Percentiles rank a stretch among this genome's conserved stretches.
These are phyloP conservation scores for Lipophrys pholis DNA, from an alignment of 2,113 vertebrate species.

Conservation along the genomic window DNA sequence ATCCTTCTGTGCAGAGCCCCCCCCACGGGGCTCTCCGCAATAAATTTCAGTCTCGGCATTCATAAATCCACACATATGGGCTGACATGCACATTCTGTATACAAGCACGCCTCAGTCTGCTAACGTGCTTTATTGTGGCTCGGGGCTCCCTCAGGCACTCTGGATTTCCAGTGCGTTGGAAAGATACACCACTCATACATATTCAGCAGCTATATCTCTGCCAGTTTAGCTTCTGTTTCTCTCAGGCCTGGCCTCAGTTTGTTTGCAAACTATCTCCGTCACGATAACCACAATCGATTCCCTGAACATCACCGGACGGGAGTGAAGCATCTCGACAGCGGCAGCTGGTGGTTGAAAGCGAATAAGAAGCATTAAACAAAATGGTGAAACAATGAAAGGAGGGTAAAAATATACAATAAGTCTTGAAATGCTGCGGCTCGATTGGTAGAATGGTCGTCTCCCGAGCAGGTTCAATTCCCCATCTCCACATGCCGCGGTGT, in stretches of 20 bases:
- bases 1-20: background rate
- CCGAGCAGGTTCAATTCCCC: too few species aligned
- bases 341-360: too few species aligned
- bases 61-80: background rate
- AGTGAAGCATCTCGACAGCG: background rate
- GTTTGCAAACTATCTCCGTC: background rate
- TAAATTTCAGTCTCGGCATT: background rate
- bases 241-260: background rate
- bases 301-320: background rate
- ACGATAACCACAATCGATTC: background rate
- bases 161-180: background rate
- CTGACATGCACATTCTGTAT: background rate
- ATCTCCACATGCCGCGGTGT: too few species aligned
- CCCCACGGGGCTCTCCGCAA: constrained; percentile 11
- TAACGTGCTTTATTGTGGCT: constrained; percentile 12
- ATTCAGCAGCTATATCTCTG: constrained; percentile 13
- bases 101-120: background rate
- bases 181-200: constrained; percentile 17
- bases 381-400: too few species aligned
- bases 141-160: background rate
- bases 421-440: too few species aligned
- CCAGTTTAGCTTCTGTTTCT: background rate
- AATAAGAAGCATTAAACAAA: too few species aligned
- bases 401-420: too few species aligned
- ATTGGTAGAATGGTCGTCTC: too few species aligned